Percentiles rank a stretch among this genome's conserved stretches.
Conservation (phyloP, 2,113 vertebrate genomes). For the Phaethornis superciliosus region DNA sequence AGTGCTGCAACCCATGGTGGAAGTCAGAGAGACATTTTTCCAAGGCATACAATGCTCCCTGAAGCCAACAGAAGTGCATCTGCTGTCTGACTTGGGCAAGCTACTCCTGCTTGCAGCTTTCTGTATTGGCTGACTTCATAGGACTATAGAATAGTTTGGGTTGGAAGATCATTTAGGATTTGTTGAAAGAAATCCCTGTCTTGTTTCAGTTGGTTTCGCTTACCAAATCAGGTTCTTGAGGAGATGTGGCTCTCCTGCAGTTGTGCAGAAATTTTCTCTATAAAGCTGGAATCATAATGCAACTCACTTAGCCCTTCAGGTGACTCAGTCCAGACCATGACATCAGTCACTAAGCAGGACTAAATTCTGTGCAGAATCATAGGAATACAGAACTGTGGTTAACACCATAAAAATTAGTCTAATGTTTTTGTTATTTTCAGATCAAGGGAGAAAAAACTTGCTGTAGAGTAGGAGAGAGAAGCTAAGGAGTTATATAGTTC, state of each 20-base stretch:
- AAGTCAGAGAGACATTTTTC: neutral
- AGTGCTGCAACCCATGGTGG: neutral
- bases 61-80: neutral
- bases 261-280: neutral
- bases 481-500: neutral
- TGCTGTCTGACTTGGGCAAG: neutral
- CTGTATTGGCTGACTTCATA: neutral
- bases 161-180: neutral
- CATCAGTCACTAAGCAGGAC: neutral
- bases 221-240: neutral
- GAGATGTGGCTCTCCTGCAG: neutral
- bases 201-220: neutral
- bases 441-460: neutral
- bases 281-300: neutral
- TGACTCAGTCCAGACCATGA: neutral
- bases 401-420: neutral
- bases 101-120: neutral
- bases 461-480: neutral
- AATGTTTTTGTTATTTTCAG: neutral
- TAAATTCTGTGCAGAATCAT: neutral
- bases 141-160: no score
- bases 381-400: neutral
- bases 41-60: neutral
- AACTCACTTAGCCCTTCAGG: neutral
- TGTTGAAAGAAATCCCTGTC: neutral